Evolutionary conservation across 2,797 vertebrate genomes (phyloP), one percentile per base, ranked within the genome.

Genomic region (Leptoclinus maculatus): DNA sequence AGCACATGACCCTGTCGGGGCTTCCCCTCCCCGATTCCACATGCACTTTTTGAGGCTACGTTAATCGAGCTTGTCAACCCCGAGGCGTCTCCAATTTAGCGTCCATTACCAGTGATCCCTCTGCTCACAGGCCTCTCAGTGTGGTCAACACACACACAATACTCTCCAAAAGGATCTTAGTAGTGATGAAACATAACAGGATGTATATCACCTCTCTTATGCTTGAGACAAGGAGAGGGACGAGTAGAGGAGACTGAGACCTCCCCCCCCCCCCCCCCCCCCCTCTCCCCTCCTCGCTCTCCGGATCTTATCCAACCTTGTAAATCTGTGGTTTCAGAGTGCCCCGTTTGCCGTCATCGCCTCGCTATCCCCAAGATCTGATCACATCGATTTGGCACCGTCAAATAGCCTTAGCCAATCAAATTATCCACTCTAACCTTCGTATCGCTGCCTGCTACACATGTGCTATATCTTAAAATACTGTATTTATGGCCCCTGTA

Each of bases 301-400:
- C 63, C 70, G 1, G 71, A 77, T 78, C 77, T 74, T 60, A 86
- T 88, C 84, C 90, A 92, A 76, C 82, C 82, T 72, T 64, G 74
- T 84, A 89, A 89, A 83, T 71, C 83, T 92, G 88, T 80, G 91
- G 91, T 94, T 91, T 89, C 70, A 79, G 85, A 92, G 87, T 89
- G 82, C 87, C 86, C 83, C 49, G 27, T 82, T 85, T 82, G 75
- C 87, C 88, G 64, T 88, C 87, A 86, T 86, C 76, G 87, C 89
- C 89, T 88, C 43, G 6, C 87, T 87, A 85, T 88, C 90, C 80
- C 71, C 41, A 39, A 80, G 80, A 94, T 93, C 83, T 83, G 84
- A 92, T 94, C 81, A 58, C 78, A 84, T 85, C 68, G 43, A 80
- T 84, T 89, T 93, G 92, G 92, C 93, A 87, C 77, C 36, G 81